phyloP scores from a whole-genome alignment of 1,140 invertebrate species.

The Rhagoletis pomonella region DNA sequence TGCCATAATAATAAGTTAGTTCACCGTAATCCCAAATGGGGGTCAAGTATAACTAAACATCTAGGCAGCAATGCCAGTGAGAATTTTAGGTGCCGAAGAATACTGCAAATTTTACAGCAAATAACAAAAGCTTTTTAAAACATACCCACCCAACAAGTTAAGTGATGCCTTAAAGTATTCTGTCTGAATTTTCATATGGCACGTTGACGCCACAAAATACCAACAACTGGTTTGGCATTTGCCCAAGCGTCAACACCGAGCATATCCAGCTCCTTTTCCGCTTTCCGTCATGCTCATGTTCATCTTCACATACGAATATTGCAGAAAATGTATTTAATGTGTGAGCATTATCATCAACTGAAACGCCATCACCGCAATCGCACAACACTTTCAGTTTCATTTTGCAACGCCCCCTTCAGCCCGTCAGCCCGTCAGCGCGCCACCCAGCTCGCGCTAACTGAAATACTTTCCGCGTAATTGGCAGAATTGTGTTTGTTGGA shows the following conservation, averaged over 20 bases:
- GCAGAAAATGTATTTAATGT: constrained; percentile 31
- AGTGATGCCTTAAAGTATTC: not conserved
- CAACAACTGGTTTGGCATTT: not conserved
- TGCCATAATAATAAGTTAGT: constrained; percentile 4
- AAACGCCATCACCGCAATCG: constrained; percentile 29
- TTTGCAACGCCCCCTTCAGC: not conserved
- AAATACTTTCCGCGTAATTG: constrained; percentile 39
- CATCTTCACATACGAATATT: constrained; percentile 18
- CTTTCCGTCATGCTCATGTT: not conserved
- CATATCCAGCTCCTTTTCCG: not conserved
- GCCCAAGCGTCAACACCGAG: not conserved
- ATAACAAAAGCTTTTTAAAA: not conserved
- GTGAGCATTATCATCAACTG: constrained; percentile 33
- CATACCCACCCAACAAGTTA: not conserved
- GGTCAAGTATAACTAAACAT: constrained; percentile 23
- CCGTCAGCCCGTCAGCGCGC: not conserved
- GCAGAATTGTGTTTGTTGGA: constrained; percentile 2
- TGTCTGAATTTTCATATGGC: constrained; percentile 12
- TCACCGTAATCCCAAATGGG: constrained; percentile 24
- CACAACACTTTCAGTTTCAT: not conserved
- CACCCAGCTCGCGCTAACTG: not conserved
- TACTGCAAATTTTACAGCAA: too few relatives aligned
- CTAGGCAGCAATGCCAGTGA: not conserved
- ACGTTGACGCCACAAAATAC: not conserved
- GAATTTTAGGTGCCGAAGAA: too few relatives aligned